Conservation (phyloP, 2,888 invertebrate genomes). For the Drosophila macrospina region DNA sequence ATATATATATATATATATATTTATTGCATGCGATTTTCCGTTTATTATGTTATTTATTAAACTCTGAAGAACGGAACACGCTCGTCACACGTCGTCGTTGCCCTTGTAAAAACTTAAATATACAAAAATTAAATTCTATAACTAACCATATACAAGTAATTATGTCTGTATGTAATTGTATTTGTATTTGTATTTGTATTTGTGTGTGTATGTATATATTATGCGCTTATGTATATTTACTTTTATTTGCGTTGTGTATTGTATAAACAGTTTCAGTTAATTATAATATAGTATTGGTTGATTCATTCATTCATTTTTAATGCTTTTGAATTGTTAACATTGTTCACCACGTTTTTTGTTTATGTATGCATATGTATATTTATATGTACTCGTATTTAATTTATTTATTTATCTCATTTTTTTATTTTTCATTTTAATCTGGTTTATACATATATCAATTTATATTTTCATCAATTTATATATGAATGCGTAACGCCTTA, state of each 20-base stretch:
- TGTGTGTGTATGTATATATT: slow-evolving; percentile 50
- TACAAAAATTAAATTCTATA: slow-evolving; percentile 76
- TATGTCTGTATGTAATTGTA: slow-evolving; percentile 42
- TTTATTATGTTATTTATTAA: slow-evolving; percentile 47
- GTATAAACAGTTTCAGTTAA: slow-evolving; percentile 71
- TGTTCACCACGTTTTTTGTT: slow-evolving; percentile 74
- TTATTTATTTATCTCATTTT: slow-evolving; percentile 37
- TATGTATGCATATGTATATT: slow-evolving; percentile 62
- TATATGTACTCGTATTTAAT: slow-evolving; percentile 54
- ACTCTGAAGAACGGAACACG: slow-evolving; percentile 60
- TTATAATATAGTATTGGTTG: slow-evolving; percentile 67
- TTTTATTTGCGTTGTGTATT: slow-evolving; percentile 42
- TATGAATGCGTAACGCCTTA: slow-evolving; percentile 77
- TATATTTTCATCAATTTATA: slow-evolving; percentile 42
- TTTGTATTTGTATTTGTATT: slow-evolving; percentile 26
- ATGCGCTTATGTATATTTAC: slow-evolving; percentile 28
- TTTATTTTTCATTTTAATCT: slow-evolving; percentile 10
- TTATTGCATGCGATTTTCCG: slow-evolving; percentile 53
- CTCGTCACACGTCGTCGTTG: slow-evolving; percentile 30
- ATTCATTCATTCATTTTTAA: slow-evolving; percentile 67
- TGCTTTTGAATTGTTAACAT: slow-evolving; percentile 80
- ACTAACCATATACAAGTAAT: slow-evolving; percentile 69
- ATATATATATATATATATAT: slow-evolving; percentile 24
- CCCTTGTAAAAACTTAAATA: slow-evolving; percentile 78
- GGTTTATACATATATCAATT: slow-evolving; percentile 13